phyloP scores from a whole-genome alignment of 30 jellyfish, hydroid and myxozoan genomes.

The Pseudorhiza aurosa region DNA sequence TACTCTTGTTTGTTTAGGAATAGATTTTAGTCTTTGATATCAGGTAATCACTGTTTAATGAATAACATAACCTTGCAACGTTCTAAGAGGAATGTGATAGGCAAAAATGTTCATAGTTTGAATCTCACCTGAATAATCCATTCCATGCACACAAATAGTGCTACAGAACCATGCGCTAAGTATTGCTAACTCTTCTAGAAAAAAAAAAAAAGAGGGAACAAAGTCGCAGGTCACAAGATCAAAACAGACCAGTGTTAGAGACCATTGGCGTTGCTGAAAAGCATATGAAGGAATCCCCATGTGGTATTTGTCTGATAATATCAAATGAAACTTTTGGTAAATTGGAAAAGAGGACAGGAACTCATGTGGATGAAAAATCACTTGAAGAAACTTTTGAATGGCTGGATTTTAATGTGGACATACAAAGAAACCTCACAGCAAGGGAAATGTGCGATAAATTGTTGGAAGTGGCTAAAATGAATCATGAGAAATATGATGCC shows the following conservation, averaged over 20 bases:
- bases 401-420: constrained; percentile 30
- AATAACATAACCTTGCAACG: too few species aligned
- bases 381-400: constrained; percentile 21
- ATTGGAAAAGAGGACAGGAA: neutral
- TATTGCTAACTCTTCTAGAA: too few species aligned
- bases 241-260: neutral
- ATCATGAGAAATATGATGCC: constrained; percentile 51
- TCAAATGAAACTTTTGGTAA: constrained; percentile 33
- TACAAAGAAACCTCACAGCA: constrained; percentile 9
- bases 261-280: neutral
- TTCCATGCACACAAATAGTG: too few species aligned
- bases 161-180: neutral
- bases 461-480: constrained; percentile 17
- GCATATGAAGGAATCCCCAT: constrained; percentile 29
- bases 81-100: too few species aligned
- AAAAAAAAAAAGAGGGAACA: neutral
- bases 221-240: neutral
- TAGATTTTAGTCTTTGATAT: neutral
- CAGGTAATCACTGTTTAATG: neutral
- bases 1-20: neutral
- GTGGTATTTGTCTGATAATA: constrained; percentile 52
- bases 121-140: too few species aligned
- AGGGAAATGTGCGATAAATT: neutral
- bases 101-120: too few species aligned
- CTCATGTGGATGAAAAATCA: constrained; percentile 2